Conservation (phyloP, 2,888 invertebrate genomes). For the Microplitis manilae region DNA sequence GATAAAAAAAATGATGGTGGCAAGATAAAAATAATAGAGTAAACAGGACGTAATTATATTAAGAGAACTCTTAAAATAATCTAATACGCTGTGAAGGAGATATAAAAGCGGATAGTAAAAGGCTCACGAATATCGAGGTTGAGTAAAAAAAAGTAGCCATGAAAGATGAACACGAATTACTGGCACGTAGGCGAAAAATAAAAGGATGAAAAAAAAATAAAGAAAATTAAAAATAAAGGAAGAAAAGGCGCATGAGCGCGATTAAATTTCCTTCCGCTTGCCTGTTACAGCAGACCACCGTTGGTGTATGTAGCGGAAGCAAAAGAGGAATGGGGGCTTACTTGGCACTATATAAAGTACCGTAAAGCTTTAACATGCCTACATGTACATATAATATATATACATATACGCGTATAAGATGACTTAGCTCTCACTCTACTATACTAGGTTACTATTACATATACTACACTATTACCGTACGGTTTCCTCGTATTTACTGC, state of each 20-base stretch:
- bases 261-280: conserved; percentile 56
- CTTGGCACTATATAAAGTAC: conserved; percentile 53
- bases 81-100: conserved; percentile 28
- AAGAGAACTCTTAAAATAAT: conserved; percentile 34
- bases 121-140: conserved; percentile 25
- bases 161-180: conserved; percentile 15
- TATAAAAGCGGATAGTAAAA: conserved; percentile 23
- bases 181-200: conserved; percentile 9
- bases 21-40: not conserved
- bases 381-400: not conserved
- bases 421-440: conserved; percentile 40
- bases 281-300: conserved; percentile 25
- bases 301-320: conserved; percentile 10
- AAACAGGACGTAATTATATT: not conserved
- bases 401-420: conserved; percentile 45
- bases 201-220: conserved; percentile 22
- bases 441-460: conserved; percentile 26
- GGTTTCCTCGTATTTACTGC: conserved; percentile 24
- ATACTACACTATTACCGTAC: conserved; percentile 1
- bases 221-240: conserved; percentile 22
- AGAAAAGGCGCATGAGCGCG: conserved; percentile 44
- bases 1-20: not conserved
- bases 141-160: conserved; percentile 13
- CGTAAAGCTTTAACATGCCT: conserved; percentile 51
- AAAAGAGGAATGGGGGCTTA: conserved; percentile 44